Conservation (phyloP, 1,140 invertebrate species). For the Drosophila mojavensis region DNA sequence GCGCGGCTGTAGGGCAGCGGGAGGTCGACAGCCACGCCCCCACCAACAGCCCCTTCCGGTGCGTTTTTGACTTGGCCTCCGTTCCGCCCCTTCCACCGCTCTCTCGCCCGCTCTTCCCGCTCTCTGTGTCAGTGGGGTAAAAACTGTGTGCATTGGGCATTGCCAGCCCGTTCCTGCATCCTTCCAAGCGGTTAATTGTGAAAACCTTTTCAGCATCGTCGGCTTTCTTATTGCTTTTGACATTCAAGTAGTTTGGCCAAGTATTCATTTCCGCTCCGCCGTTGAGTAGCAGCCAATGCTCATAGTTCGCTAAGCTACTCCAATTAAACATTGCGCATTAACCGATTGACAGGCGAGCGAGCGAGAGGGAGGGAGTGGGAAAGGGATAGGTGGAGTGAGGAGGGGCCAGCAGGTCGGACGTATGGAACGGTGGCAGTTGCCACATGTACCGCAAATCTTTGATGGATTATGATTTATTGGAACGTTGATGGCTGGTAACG, state of each 20-base stretch:
- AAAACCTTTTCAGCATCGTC: constrained; percentile 57
- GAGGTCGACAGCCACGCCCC: constrained; percentile 65
- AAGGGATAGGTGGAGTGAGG: too few species aligned
- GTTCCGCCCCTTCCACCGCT: constrained; percentile 12
- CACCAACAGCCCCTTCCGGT: constrained; percentile 49
- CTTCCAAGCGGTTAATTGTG: constrained; percentile 53
- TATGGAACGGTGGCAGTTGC: constrained; percentile 34
- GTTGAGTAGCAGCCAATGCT: constrained; percentile 39
- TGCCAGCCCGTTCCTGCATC: constrained; percentile 18
- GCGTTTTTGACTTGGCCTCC: constrained; percentile 24
- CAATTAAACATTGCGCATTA: constrained; percentile 70
- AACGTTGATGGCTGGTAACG: constrained; percentile 65
- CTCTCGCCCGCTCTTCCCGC: not conserved
- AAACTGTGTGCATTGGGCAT: constrained; percentile 3
- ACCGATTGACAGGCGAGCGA: constrained; percentile 27
- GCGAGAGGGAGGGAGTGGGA: not conserved
- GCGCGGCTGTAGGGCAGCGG: constrained; percentile 48
- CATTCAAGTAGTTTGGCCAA: constrained; percentile 63
- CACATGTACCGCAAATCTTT: constrained; percentile 70
- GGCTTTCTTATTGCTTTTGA: constrained; percentile 59
- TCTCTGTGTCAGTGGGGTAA: constrained; percentile 68
- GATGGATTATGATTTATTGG: constrained; percentile 82
- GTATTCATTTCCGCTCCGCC: constrained; percentile 67
- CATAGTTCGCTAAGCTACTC: constrained; percentile 39
- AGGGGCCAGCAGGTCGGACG: not conserved